phyloP scores from a whole-genome alignment of 2,797 vertebrate species.

The Gymnothorax javanicus region DNA sequence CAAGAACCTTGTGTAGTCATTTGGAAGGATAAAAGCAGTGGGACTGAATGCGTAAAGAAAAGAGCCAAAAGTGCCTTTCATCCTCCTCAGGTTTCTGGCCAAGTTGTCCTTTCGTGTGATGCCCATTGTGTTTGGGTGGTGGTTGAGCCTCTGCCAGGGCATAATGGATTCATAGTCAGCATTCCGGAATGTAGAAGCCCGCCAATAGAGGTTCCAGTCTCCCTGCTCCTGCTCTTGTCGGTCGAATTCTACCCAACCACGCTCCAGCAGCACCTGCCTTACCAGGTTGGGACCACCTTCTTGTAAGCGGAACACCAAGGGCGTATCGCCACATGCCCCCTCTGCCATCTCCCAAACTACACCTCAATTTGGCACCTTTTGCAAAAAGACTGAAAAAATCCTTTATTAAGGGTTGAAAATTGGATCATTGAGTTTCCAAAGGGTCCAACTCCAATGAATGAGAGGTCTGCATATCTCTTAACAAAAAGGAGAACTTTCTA shows the following conservation, averaged over 20 bases:
- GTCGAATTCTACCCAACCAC: constrained; percentile 75
- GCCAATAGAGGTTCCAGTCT: constrained; percentile 82
- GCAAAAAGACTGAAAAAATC: neutral
- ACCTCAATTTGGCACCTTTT: neutral
- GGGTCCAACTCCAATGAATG: too few species aligned
- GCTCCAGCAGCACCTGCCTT: constrained; percentile 80
- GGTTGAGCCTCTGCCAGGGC: constrained; percentile 84
- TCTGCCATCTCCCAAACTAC: constrained; percentile 48
- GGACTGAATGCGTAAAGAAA: constrained; percentile 76
- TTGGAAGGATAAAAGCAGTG: constrained; percentile 74
- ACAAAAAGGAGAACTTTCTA: too few species aligned
- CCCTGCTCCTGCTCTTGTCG: constrained; percentile 52
- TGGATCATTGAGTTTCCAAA: too few species aligned
- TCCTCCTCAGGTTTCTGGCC: constrained; percentile 73
- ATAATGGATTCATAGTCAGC: constrained; percentile 67
- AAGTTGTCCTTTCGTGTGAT: constrained; percentile 81
- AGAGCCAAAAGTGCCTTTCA: constrained; percentile 69
- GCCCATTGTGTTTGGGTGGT: constrained; percentile 73
- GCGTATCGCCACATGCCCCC: constrained; percentile 11
- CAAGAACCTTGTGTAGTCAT: constrained; percentile 74
- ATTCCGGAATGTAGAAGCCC: constrained; percentile 65
- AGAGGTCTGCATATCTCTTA: too few species aligned
- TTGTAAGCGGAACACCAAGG: constrained; percentile 74
- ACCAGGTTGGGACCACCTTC: constrained; percentile 67
- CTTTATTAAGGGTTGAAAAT: neutral